Conservation (phyloP, 2,113 vertebrate species). For the Todiramphus chloris region DNA sequence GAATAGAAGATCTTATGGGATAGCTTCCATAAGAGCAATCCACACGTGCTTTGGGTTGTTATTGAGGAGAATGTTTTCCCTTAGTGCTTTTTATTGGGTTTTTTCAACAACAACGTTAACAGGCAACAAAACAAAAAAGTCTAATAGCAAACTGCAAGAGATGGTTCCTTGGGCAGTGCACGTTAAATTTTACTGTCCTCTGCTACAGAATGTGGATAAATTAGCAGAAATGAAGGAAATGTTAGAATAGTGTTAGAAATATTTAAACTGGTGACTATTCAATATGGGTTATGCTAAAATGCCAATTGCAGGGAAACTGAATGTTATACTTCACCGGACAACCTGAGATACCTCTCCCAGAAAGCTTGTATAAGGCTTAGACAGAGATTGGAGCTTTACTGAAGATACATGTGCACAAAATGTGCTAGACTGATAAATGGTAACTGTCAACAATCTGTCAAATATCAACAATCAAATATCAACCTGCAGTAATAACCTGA, state of each 20-base stretch:
- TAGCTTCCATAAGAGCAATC: not conserved
- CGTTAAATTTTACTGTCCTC: not conserved
- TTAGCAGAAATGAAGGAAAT: not conserved
- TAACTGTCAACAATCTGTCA: not conserved
- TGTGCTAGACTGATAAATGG: not conserved
- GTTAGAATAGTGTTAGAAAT: not conserved
- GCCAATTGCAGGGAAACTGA: not conserved
- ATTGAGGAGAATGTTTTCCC: not conserved
- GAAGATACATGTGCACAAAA: not conserved
- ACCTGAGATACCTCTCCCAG: not conserved
- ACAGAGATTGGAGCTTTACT: not conserved
- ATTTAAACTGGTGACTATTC: not conserved
- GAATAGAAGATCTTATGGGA: not conserved
- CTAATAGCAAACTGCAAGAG: not conserved
- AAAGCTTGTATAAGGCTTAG: not conserved
- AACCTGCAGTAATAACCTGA: not conserved
- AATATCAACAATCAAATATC: not conserved
- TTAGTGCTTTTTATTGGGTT: not conserved
- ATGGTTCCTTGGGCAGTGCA: not conserved
- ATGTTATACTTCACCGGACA: not conserved
- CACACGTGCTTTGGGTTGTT: not conserved
- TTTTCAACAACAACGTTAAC: not conserved
- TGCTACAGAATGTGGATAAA: not conserved
- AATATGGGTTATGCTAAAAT: not conserved
- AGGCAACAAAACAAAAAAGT: not conserved